Percentiles rank a stretch among this genome's conserved stretches.
These are phyloP conservation scores for Thaumatotibia leucotreta DNA, from an alignment of 1,140 invertebrate species.

Conservation along the genomic window DNA sequence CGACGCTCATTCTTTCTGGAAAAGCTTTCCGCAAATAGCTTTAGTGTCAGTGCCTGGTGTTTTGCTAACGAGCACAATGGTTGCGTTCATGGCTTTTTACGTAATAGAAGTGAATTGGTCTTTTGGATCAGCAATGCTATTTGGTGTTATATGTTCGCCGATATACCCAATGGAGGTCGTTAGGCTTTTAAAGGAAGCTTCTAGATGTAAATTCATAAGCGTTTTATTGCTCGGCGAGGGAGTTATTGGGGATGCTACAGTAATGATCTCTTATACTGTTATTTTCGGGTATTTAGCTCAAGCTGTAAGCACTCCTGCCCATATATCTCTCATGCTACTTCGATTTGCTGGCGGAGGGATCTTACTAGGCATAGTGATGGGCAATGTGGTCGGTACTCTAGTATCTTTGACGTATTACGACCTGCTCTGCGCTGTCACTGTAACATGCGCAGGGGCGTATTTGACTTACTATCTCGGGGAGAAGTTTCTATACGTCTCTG, in stretches of 20 bases:
- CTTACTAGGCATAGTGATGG: slow-evolving; percentile 50
- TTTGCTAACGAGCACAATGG: slow-evolving; percentile 46
- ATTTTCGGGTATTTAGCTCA: slow-evolving; percentile 53
- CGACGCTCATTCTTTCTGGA: slow-evolving; percentile 60
- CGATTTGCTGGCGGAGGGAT: slow-evolving; percentile 56
- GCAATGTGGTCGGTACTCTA: slow-evolving; percentile 40
- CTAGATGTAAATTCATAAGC: slow-evolving; percentile 58
- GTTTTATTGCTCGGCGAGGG: slow-evolving; percentile 61
- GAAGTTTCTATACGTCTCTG: slow-evolving; percentile 63
- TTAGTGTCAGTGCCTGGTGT: slow-evolving; percentile 56
- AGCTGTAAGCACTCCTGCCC: slow-evolving; percentile 46
- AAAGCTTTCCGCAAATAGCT: slow-evolving; percentile 53
- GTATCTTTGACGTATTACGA: slow-evolving; percentile 60
- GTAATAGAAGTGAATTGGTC: slow-evolving; percentile 58
- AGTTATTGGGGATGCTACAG: slow-evolving; percentile 57
- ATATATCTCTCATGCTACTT: slow-evolving; percentile 47
- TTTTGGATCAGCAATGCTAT: slow-evolving; percentile 49
- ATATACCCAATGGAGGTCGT: slow-evolving; percentile 65
- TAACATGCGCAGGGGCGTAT: slow-evolving; percentile 54
- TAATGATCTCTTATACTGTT: slow-evolving; percentile 61
- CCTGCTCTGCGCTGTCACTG: slow-evolving; percentile 46
- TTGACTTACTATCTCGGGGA: slow-evolving; percentile 65
- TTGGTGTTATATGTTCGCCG: slow-evolving; percentile 57
- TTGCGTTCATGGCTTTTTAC: slow-evolving; percentile 55
- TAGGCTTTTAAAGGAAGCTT: slow-evolving; percentile 48